Evolutionary conservation across 2,888 invertebrate species (phyloP), one percentile per base, ranked within the genome.

Genomic region (Drosophila mimica): DNA sequence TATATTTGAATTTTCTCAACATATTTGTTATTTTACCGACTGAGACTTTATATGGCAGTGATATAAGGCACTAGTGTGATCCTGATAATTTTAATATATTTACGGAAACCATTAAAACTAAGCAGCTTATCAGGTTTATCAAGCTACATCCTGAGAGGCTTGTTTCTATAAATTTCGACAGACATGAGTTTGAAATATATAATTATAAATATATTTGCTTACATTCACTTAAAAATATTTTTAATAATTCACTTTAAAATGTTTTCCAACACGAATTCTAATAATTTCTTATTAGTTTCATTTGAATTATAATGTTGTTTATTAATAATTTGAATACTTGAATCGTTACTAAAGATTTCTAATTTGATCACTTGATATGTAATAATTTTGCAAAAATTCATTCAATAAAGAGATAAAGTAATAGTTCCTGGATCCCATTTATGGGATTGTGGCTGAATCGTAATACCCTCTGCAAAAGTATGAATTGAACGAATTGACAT

Each of bases 401-500:
- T 34, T 13, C 4, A 34, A 0, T 17, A 38, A 17, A 38, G 38
- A 17, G 3, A 7, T 7, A 25, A 46, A 46, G 4, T 8, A 7
- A 25, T 8, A 15, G 7, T 46, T 7, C 1, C 4, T 20, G 4
- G 0, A 2, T 0, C 0, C 4, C 13, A 46, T 7, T 7, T 25
- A 7, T 46, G 46, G 46, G 8, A 0, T 25, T 46, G 1, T 46
- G 0, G 20, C 46, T 15, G 20, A 46, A 8, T 20, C 4, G 20
- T 15, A 15, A 20, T 15, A 15, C 8, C 15, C 31, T 2, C 6
- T 17, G 15, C 13, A 7, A n/a, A 13, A n/a, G 28, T 17, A 4
- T 60, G 4, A 11, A 6, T 7, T 9, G 6, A 34, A 33, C 9
- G 13, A 30, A 13, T 30, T 20, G 20, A 54, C 20, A 7, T 66